Evolutionary conservation across 2,797 vertebrate genomes (phyloP).

Genomic region (Alosa sapidissima): DNA sequence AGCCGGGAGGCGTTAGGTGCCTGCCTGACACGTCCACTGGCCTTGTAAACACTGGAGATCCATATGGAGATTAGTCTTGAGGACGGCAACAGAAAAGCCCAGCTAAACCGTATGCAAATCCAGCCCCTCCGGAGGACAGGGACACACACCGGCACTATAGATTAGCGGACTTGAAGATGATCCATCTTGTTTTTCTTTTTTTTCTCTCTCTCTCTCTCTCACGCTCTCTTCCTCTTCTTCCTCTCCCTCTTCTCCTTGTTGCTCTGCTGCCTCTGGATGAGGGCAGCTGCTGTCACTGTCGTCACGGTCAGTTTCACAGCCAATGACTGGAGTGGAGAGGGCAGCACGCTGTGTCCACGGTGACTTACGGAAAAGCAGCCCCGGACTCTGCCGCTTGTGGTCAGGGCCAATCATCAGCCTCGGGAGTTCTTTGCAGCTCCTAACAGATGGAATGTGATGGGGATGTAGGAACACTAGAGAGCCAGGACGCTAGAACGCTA

Average conservation of each 20-base stretch:
- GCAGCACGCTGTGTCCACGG: not conserved
- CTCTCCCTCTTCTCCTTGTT: not conserved
- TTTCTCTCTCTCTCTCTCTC: not conserved
- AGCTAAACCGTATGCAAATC: conserved; percentile 31
- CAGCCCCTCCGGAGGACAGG: conserved; percentile 10
- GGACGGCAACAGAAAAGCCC: conserved; percentile 26
- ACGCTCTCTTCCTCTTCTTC: not conserved
- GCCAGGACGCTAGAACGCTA: too few relatives aligned
- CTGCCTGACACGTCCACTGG: conserved; percentile 15
- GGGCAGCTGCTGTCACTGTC: conserved; percentile 47
- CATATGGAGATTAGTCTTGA: conserved; percentile 41
- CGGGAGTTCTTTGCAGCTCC: not conserved
- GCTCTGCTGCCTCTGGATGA: conserved; percentile 36
- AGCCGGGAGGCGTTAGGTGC: not conserved
- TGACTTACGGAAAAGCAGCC: not conserved
- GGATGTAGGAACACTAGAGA: not conserved
- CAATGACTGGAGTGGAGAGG: conserved; percentile 43
- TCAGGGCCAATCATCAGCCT: not conserved
- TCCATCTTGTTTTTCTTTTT: conserved; percentile 38
- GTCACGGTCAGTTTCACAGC: conserved; percentile 48
- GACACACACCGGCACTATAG: conserved; percentile 38
- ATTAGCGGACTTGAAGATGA: conserved; percentile 46
- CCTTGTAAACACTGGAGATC: conserved; percentile 37
- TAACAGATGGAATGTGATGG: not conserved
- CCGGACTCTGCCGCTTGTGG: not conserved